A percentile compares a stretch with the other conserved stretches of the same genome.
Conservation (phyloP, 2,888 invertebrate species). For the Hymenopus coronatus region DNA sequence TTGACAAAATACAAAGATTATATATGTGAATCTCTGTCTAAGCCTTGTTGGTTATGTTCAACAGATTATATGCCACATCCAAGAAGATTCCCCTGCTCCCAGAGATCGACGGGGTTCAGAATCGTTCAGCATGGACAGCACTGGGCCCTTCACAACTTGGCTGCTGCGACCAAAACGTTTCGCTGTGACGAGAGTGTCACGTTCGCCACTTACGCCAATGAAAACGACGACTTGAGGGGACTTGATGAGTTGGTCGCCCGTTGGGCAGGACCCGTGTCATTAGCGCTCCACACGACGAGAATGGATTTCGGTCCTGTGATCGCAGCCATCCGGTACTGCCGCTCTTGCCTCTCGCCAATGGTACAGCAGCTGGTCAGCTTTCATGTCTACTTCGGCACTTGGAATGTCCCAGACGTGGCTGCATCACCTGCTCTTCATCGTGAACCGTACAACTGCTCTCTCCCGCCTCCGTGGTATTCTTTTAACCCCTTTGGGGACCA, state of each 20-base stretch:
- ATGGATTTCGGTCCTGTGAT: not conserved
- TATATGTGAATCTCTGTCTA: no score
- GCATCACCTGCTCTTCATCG: not conserved
- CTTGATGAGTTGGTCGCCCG: not conserved
- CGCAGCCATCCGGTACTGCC: not conserved
- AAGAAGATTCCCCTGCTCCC: not conserved
- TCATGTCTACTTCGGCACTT: not conserved
- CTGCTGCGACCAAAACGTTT: not conserved
- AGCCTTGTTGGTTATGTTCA: not conserved
- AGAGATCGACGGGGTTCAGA: not conserved
- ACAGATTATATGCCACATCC: not conserved
- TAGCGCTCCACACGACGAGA: not conserved
- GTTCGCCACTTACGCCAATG: not conserved
- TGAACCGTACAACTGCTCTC: not conserved
- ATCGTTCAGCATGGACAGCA: not conserved
- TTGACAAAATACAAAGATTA: no score
- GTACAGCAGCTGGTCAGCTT: not conserved
- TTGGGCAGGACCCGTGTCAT: not conserved
- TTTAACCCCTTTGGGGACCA: not conserved
- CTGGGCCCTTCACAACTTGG: not conserved
- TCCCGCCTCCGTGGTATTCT: not conserved
- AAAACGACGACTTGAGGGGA: not conserved
- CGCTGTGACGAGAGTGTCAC: not conserved
- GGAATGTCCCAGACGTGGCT: not conserved
- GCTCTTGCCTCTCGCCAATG: not conserved